Evolutionary conservation across 2,113 vertebrate species (phyloP), one percentile per base, ranked within the genome.

Genomic region (Kryptolebias marmoratus): DNA sequence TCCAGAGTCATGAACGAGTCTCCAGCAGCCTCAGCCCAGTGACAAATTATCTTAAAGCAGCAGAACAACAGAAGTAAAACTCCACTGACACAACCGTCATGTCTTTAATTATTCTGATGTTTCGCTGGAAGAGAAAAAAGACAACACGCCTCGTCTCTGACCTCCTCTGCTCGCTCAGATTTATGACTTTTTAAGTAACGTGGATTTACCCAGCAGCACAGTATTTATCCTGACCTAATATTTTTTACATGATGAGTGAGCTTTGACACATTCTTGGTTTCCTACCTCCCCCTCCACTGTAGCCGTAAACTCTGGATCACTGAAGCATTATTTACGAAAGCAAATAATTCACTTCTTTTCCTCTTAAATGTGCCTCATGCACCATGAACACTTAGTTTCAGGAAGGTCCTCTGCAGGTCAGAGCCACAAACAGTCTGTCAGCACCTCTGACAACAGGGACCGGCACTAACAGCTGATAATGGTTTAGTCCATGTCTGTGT

Each of bases 221-320:
- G 45, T 89, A 84, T 89, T 89, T 84, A 61, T 84, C 82, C 85
- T 90, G 77, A 75, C 83, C 76, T 88, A 84, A 91, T 88, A 89
- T 85, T 90, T 90, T 90, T 87, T 82, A 91, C 65, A 83, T 73
- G 54, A 64, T 52, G 54, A 70, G 71, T 77, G 67, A 56, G 18
- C 75, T 83, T 88, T 14, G 88, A 90, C 91, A 87, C 80, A 89
- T 90, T 91, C 87, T 87, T 88, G 84, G 66, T 87, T 86, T 82
- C 81, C 47, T 65, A 78, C 64, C 39, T 11, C n/a, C 22, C 64
- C 64, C 68, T 15, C 68, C 18, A 44, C 36, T 28, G 66, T 28
- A 61, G 79, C 88, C 83, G 52, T 73, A 84, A 88, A 86, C 83
- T 89, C 75, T 64, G 5, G 5, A 67, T 64, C 58, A 30, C 54